A percentile compares a stretch with the other conserved stretches of the same genome.
These are phyloP conservation scores for Premnoplex brunnescens DNA, from an alignment of 2,797 vertebrate species.

Conservation along the genomic window DNA sequence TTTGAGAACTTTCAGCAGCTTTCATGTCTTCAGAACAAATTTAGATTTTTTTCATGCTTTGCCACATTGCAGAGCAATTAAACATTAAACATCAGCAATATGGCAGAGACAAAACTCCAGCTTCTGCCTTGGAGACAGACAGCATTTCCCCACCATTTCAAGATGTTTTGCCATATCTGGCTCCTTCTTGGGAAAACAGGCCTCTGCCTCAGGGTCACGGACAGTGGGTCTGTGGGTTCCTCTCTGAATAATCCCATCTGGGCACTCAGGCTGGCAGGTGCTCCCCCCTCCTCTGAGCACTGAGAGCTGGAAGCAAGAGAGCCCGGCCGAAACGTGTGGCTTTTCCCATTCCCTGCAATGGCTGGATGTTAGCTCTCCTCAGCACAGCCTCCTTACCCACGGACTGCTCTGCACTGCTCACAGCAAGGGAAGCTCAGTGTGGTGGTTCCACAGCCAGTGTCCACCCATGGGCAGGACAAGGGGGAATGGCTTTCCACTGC, in stretches of 20 bases:
- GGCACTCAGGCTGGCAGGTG: not conserved
- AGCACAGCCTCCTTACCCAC: rapidly evolving
- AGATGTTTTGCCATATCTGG: not conserved
- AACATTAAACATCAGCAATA: constrained; percentile 4
- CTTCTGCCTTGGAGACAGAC: not conserved
- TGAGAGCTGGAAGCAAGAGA: rapidly evolving
- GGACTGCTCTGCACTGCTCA: not conserved
- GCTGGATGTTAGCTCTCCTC: not conserved
- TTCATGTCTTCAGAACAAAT: not conserved
- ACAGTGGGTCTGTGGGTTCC: not conserved
- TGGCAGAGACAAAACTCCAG: not conserved
- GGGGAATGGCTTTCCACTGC: too few species aligned
- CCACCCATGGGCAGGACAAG: too few species aligned
- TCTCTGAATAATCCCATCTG: not conserved
- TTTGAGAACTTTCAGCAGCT: not conserved
- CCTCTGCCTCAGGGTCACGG: rapidly evolving
- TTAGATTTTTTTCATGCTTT: not conserved
- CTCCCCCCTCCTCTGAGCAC: not conserved
- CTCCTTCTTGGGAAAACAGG: not conserved
- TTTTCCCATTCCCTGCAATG: rapidly evolving
- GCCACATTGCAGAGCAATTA: constrained; percentile 15
- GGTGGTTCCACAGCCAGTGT: too few species aligned
- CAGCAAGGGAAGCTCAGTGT: too few species aligned
- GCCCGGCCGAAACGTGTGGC: rapidly evolving
- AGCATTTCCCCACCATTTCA: not conserved